phyloP scores from a whole-genome alignment of 2,113 vertebrate genomes.

The Sus scrofa region DNA sequence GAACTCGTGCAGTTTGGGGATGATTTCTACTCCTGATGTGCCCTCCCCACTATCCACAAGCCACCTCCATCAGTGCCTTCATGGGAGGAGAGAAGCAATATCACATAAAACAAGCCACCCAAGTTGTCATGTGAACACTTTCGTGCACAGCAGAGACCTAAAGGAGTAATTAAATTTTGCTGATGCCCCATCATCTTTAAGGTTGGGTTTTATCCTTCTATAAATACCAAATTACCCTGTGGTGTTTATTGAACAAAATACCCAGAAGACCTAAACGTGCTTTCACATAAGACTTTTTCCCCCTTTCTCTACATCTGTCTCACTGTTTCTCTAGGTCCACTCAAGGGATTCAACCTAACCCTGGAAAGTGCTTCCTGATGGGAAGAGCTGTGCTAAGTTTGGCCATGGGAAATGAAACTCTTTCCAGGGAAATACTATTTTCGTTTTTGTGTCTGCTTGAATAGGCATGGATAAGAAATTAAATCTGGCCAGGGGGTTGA shows the following conservation, averaged over 20 bases:
- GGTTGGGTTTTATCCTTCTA: slow-evolving; percentile 43
- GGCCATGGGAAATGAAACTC: slow-evolving; percentile 33
- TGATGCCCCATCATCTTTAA: slow-evolving; percentile 69
- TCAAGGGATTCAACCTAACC: slow-evolving; percentile 4
- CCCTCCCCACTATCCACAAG: not conserved
- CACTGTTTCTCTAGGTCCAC: slow-evolving; percentile 8
- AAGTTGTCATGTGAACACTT: slow-evolving; percentile 34
- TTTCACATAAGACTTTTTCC: slow-evolving; percentile 11
- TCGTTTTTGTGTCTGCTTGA: slow-evolving; percentile 43
- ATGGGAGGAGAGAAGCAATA: not conserved
- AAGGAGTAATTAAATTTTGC: slow-evolving; percentile 63
- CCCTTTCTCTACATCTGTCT: slow-evolving; percentile 50
- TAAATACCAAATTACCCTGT: slow-evolving; percentile 61
- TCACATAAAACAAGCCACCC: not conserved
- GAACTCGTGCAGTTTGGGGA: not conserved
- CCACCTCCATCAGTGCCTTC: not conserved
- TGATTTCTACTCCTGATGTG: not conserved
- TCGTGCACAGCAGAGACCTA: slow-evolving; percentile 43
- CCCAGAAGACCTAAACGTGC: slow-evolving; percentile 15
- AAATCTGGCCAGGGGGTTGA: slow-evolving; percentile 65
- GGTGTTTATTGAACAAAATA: slow-evolving; percentile 69
- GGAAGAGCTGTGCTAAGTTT: not conserved
- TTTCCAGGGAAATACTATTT: slow-evolving; percentile 57
- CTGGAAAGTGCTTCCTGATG: slow-evolving; percentile 27
- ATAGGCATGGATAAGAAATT: slow-evolving; percentile 67